These are phyloP conservation scores for Fukomys damarensis DNA, from an alignment of 2,113 vertebrate genomes.

Conservation along the genomic window DNA sequence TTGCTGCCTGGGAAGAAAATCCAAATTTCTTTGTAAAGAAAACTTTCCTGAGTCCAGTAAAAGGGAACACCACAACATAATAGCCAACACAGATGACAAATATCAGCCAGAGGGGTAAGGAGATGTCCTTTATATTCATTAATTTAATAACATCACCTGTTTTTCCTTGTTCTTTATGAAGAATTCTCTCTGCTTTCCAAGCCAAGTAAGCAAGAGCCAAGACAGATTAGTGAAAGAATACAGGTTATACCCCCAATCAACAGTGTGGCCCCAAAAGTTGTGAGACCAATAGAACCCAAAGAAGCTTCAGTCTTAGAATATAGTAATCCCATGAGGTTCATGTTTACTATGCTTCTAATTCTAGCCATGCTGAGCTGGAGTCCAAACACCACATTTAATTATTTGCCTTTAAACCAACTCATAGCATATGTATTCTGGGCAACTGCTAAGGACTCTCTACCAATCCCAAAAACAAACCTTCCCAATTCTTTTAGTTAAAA, in stretches of 20 bases:
- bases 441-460: conserved; percentile 97
- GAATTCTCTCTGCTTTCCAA: conserved; percentile 94
- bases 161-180: conserved; percentile 92
- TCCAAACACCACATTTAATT: conserved; percentile 95
- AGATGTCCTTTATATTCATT: conserved; percentile 96
- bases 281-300: conserved; percentile 86
- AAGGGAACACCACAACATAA: conserved; percentile 96
- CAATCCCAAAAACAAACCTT: conserved; percentile 92
- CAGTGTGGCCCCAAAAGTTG: conserved; percentile 91
- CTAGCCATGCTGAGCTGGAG: too few species aligned
- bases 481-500: too few species aligned
- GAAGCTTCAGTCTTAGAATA: conserved; percentile 86
- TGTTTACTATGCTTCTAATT: conserved; percentile 96
- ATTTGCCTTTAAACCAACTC: conserved; percentile 99
- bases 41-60: conserved; percentile 98
- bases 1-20: conserved; percentile 93
- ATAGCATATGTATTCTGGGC: conserved; percentile 98
- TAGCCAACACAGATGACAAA: conserved; percentile 96
- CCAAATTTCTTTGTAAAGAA: conserved; percentile 98
- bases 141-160: conserved; percentile 96
- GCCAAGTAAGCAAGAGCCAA: conserved; percentile 93
- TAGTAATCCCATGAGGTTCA: conserved; percentile 98
- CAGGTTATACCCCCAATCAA: conserved; percentile 94
- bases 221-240: conserved; percentile 91
- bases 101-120: conserved; percentile 94